These are phyloP conservation scores for Drosophila gaucha DNA, from an alignment of 2,888 invertebrate species.

Conservation along the genomic window DNA sequence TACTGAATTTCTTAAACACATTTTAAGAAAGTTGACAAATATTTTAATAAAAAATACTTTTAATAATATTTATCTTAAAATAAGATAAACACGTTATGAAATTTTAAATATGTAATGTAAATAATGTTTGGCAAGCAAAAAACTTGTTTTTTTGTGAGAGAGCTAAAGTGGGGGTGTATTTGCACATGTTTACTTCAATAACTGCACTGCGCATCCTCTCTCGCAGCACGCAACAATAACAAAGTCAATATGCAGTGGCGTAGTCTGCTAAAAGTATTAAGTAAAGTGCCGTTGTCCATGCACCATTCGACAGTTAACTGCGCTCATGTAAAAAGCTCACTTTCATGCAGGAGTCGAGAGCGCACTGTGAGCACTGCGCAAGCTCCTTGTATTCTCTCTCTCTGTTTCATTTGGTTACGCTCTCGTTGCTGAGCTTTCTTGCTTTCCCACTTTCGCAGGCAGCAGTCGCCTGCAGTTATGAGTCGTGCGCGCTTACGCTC, in stretches of 20 bases:
- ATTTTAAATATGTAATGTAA: slow-evolving; percentile 27
- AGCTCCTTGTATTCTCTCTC: slow-evolving; percentile 36
- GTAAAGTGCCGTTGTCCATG: neutral
- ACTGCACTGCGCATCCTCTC: slow-evolving; percentile 58
- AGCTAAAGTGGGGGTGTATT: slow-evolving; percentile 34
- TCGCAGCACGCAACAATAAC: slow-evolving; percentile 16
- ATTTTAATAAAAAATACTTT: neutral
- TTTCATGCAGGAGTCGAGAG: slow-evolving; percentile 12
- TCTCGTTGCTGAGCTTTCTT: slow-evolving; percentile 47
- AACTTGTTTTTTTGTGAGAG: slow-evolving; percentile 15
- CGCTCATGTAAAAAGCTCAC: slow-evolving; percentile 56
- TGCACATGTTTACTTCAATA: slow-evolving; percentile 50
- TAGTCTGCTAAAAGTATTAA: neutral
- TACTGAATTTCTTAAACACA: no score
- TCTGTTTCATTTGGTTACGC: slow-evolving; percentile 7
- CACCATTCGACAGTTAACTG: neutral
- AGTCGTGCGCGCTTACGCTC: slow-evolving; percentile 81
- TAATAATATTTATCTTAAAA: neutral
- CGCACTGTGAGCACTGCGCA: slow-evolving; percentile 42
- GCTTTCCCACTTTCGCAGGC: slow-evolving; percentile 59
- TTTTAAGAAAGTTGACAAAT: neutral
- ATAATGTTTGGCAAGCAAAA: slow-evolving; percentile 12
- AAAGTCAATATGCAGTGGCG: slow-evolving; percentile 33
- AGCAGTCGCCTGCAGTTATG: slow-evolving; percentile 78
- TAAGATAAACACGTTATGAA: neutral